These are phyloP conservation scores for Carcharodon carcharias DNA, from an alignment of 2,797 vertebrate genomes.

Conservation along the genomic window DNA sequence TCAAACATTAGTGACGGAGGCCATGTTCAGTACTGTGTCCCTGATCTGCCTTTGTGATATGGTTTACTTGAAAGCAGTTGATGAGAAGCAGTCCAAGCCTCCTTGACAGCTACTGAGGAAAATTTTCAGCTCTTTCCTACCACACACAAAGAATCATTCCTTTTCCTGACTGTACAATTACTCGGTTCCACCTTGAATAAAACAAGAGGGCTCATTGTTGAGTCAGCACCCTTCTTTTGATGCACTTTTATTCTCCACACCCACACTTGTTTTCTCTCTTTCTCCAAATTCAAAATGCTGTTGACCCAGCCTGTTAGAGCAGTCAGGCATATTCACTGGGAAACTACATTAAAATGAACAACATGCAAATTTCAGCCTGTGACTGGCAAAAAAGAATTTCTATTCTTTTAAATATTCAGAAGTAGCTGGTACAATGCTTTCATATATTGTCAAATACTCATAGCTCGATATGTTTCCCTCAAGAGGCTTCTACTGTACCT, in stretches of 20 bases:
- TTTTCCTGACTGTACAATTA: background rate
- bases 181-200: background rate
- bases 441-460: background rate
- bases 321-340: background rate
- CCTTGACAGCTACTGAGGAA: background rate
- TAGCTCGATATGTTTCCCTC: background rate
- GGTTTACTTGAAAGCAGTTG: background rate
- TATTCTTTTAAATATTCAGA: background rate
- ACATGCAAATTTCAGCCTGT: background rate
- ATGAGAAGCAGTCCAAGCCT: background rate
- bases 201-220: background rate
- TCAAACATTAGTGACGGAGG: background rate
- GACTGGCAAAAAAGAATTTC: background rate
- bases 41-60: background rate
- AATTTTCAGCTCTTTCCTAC: background rate
- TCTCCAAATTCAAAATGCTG: background rate
- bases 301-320: background rate
- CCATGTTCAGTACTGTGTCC: background rate
- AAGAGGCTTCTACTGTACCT: background rate
- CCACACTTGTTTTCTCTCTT: background rate
- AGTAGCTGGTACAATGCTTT: background rate
- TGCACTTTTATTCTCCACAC: background rate
- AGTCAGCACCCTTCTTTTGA: background rate
- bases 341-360: background rate
- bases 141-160: background rate